Conservation (phyloP, 2,888 invertebrate species). For the Drosophila stalkeri region DNA sequence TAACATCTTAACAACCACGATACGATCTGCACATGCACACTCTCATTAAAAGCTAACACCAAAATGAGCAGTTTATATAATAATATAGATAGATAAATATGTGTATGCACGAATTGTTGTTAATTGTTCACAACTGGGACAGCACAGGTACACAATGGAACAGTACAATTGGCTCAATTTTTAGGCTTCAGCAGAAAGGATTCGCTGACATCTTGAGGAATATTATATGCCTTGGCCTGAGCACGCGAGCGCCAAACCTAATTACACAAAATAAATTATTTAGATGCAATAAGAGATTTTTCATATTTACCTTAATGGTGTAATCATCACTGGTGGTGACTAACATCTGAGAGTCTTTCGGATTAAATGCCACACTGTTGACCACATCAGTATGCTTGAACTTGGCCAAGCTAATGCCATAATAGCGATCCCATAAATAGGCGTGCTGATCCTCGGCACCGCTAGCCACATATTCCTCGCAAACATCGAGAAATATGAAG, state of each 20-base stretch:
- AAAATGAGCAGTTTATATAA: conserved; percentile 25
- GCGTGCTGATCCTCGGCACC: conserved; percentile 94
- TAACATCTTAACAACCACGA: conserved; percentile 52
- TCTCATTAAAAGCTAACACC: conserved; percentile 31
- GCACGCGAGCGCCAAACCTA: conserved; percentile 82
- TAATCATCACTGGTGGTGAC: conserved; percentile 93
- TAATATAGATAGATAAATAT: conserved; percentile 4
- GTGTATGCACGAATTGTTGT: not conserved
- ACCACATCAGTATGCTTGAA: conserved; percentile 92
- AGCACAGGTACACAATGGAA: conserved; percentile 38
- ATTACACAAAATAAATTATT: not conserved
- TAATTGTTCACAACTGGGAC: conserved; percentile 9
- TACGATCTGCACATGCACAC: conserved; percentile 17
- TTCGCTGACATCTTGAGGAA: conserved; percentile 70
- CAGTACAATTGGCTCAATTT: conserved; percentile 29
- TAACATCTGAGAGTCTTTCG: conserved; percentile 91
- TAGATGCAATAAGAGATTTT: not conserved
- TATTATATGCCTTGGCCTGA: conserved; percentile 71
- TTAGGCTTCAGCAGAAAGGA: conserved; percentile 76
- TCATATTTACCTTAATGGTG: conserved; percentile 87
- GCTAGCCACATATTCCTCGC: conserved; percentile 93
- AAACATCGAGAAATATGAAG: conserved; percentile 94
- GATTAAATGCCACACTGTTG: conserved; percentile 94
- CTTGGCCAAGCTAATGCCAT: conserved; percentile 91
- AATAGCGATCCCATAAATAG: conserved; percentile 94